phyloP scores from a whole-genome alignment of 2,797 vertebrate species.

The Dicrostonyx torquatus region DNA sequence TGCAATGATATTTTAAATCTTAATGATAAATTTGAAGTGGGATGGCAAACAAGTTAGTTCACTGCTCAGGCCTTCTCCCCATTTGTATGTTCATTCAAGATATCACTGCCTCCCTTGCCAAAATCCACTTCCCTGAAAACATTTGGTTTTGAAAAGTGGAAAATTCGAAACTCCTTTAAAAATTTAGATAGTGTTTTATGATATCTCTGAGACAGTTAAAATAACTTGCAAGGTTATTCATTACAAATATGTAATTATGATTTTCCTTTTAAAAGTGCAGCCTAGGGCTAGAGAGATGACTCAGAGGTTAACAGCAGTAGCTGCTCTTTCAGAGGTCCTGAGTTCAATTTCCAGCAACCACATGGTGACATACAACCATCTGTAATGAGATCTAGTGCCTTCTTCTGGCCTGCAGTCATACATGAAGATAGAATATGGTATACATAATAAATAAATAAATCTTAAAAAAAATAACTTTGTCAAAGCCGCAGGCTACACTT shows the following conservation, averaged over 20 bases:
- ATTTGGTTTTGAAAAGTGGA: background rate
- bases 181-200: slow-evolving; percentile 32
- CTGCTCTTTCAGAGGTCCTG: too few relatives aligned
- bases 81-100: background rate
- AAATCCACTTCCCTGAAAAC: slow-evolving; percentile 20
- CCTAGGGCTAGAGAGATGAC: background rate
- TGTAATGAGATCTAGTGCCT: too few relatives aligned
- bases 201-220: slow-evolving; percentile 8
- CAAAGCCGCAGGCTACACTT: background rate
- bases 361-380: too few relatives aligned
- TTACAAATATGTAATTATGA: slow-evolving; percentile 41
- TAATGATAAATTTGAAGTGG: background rate
- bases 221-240: background rate
- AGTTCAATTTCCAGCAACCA: too few relatives aligned
- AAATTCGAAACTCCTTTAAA: slow-evolving; percentile 49
- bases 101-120: background rate
- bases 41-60: background rate
- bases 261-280: background rate
- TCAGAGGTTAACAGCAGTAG: too few relatives aligned
- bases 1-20: background rate
- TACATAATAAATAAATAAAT: too few relatives aligned
- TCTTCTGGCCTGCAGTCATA: too few relatives aligned
- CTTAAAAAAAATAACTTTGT: too few relatives aligned
- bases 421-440: too few relatives aligned
- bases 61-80: background rate